Percentiles rank a stretch among this genome's conserved stretches.
phyloP scores from a whole-genome alignment of 1,140 invertebrate genomes.

The Holcopasites calliopsidis region DNA sequence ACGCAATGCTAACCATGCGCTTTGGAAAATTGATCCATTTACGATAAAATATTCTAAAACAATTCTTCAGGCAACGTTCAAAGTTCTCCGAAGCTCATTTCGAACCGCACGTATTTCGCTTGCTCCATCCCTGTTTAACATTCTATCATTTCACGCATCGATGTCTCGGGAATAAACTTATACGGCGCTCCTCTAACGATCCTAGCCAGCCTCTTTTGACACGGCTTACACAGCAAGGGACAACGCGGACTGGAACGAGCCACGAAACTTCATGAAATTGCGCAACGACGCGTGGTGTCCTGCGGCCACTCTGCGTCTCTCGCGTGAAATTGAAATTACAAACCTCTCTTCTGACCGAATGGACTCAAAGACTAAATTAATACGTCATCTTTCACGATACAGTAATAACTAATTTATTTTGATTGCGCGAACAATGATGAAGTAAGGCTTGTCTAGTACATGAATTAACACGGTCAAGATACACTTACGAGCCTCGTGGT shows the following conservation, averaged over 20 bases:
- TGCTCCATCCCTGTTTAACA: neutral
- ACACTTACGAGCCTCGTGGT: slow-evolving; percentile 5
- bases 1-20: no score
- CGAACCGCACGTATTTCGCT: neutral
- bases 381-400: neutral
- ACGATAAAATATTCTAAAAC: neutral
- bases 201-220: slow-evolving; percentile 48
- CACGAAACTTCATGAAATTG: slow-evolving; percentile 58
- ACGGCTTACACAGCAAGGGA: slow-evolving; percentile 53
- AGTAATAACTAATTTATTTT: no score
- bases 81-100: neutral
- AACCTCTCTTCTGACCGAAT: slow-evolving; percentile 6
- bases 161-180: neutral
- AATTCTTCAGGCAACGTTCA: neutral
- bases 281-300: slow-evolving; percentile 56
- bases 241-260: slow-evolving; percentile 40
- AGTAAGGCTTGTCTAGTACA: neutral
- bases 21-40: no score
- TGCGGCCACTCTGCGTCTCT: slow-evolving; percentile 51
- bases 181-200: slow-evolving; percentile 35
- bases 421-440: slow-evolving; percentile 41
- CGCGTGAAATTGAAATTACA: slow-evolving; percentile 69
- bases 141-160: slow-evolving; percentile 3
- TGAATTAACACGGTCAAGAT: slow-evolving; percentile 47
- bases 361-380: neutral